Percentiles rank a stretch among this genome's conserved stretches.
Evolutionary conservation across 2,113 vertebrate genomes (phyloP).

Genomic region (Rousettus leschenaultii): DNA sequence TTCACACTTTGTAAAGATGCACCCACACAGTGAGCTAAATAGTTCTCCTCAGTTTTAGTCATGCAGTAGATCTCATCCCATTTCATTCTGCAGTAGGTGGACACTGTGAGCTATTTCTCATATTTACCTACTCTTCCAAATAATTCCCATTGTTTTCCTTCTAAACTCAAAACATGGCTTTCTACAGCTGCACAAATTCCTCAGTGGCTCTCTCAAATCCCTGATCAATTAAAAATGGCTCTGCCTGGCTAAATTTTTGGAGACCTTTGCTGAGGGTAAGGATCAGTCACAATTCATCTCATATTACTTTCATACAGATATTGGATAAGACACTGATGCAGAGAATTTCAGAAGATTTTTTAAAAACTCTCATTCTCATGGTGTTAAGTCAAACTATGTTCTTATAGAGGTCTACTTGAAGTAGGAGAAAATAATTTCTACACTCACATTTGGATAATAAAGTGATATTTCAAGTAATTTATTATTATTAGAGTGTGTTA

Average conservation of each 20-base stretch:
- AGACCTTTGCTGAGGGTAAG: constrained; percentile 47
- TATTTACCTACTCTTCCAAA: constrained; percentile 1
- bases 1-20: background rate
- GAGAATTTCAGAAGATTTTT: constrained; percentile 17
- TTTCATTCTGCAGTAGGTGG: background rate
- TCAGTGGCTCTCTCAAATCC: constrained; percentile 51
- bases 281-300: constrained; percentile 34
- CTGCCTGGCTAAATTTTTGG: constrained; percentile 38
- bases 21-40: background rate
- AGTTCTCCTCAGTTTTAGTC: background rate
- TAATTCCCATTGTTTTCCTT: constrained; percentile 23
- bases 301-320: constrained; percentile 23
- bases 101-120: background rate
- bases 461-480: constrained; percentile 39
- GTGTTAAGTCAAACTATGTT: constrained; percentile 23
- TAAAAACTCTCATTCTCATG: background rate
- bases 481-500: background rate
- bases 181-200: constrained; percentile 25
- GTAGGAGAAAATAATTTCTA: constrained; percentile 18
- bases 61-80: background rate
- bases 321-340: background rate
- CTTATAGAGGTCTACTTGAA: constrained; percentile 30
- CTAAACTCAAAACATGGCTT: background rate
- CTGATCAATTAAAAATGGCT: constrained; percentile 65
- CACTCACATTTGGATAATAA: constrained; percentile 36